A percentile compares a stretch with the other conserved stretches of the same genome.
phyloP scores from a whole-genome alignment of 2,797 vertebrate species.

The Furcifer pardalis region DNA sequence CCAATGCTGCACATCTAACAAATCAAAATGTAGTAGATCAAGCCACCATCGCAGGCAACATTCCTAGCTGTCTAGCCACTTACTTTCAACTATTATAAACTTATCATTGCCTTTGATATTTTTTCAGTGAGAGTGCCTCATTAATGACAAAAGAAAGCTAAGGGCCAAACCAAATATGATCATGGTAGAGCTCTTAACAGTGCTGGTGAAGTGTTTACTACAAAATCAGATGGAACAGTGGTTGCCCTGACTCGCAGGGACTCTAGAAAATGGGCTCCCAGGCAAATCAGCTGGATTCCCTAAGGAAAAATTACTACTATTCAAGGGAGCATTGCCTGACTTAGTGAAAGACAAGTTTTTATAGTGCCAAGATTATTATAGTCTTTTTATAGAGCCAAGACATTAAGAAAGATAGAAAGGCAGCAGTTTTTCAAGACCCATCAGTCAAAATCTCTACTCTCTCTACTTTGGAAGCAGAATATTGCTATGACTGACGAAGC shows the following conservation, averaged over 20 bases:
- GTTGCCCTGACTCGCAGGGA: not conserved
- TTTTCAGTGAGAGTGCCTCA: not conserved
- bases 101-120: not conserved
- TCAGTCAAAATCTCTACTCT: not conserved
- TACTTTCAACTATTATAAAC: conserved; percentile 37
- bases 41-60: conserved; percentile 11
- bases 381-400: too few relatives aligned
- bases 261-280: not conserved
- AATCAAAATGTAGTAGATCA: conserved; percentile 45
- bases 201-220: not conserved
- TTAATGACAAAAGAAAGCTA: not conserved
- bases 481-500: not conserved
- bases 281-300: not conserved
- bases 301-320: not conserved
- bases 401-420: not conserved
- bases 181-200: not conserved
- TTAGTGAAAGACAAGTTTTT: too few relatives aligned
- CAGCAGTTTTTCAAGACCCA: not conserved
- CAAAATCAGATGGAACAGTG: not conserved
- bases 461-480: not conserved
- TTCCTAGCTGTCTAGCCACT: conserved; percentile 13
- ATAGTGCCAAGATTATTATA: not conserved
- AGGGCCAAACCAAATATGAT: not conserved
- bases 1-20: conserved; percentile 53
- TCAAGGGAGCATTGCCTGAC: not conserved